phyloP scores from a whole-genome alignment of 2,888 invertebrate genomes.

The Hololepta plana region DNA sequence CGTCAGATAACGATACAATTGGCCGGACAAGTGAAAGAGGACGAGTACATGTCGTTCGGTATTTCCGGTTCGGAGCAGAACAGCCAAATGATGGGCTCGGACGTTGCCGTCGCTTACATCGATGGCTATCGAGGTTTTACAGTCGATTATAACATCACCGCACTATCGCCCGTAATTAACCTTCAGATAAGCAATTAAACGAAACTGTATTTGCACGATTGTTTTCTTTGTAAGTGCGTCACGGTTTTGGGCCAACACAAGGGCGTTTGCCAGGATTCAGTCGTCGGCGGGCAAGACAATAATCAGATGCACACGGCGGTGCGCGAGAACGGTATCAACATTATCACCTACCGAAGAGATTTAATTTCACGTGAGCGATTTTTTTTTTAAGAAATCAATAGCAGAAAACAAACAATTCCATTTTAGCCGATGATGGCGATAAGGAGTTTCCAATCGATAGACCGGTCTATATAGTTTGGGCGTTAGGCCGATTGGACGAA shows the following conservation, averaged over 20 bases:
- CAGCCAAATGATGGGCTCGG: conserved; percentile 71
- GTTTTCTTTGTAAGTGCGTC: conserved; percentile 41
- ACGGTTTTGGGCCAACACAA: conserved; percentile 71
- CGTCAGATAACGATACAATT: conserved; percentile 72
- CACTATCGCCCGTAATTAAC: conserved; percentile 49
- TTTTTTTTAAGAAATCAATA: no score
- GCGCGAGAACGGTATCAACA: conserved; percentile 57
- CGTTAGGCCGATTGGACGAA: conserved; percentile 59
- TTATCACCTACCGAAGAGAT: conserved; percentile 58
- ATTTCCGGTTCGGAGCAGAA: conserved; percentile 53
- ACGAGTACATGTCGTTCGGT: conserved; percentile 82
- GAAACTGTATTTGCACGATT: background rate
- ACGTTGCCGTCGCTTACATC: conserved; percentile 62
- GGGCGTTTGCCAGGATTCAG: conserved; percentile 72
- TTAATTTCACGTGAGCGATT: conserved; percentile 48
- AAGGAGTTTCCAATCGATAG: conserved; percentile 45
- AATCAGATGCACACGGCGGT: conserved; percentile 61
- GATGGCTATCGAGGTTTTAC: conserved; percentile 55
- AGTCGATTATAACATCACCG: conserved; percentile 72
- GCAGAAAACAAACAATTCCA: conserved; percentile 4
- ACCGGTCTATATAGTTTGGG: conserved; percentile 57
- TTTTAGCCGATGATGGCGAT: conserved; percentile 57
- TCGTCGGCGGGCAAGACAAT: conserved; percentile 65
- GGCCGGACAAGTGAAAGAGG: conserved; percentile 52
- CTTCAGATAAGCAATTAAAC: background rate